Evolutionary conservation across 2,888 invertebrate species (phyloP), one percentile per base, ranked within the genome.

Genomic region (Phanerotoma sp.): DNA sequence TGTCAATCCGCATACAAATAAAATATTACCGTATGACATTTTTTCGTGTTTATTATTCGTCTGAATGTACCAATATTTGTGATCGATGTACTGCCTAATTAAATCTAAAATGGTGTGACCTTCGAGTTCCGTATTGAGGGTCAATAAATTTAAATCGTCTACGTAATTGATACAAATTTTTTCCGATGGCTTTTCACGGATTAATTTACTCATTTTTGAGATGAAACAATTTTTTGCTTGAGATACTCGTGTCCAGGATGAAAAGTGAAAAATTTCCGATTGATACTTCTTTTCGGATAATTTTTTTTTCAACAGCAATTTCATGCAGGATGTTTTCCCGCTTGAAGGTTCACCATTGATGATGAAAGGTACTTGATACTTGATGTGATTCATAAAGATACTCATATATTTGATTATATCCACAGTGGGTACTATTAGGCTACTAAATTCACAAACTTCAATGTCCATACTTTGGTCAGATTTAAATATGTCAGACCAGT

Each of bases 51-150:
- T 81, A 60, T 82, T 80, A 18, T 28, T n/a, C n/a, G n/a, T n/a
- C n/a, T n/a, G n/a, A n/a, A 85, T 83, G 70, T 83, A 82, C 84
- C 86, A 86, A 63, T 82, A 78, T 20, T 81, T 79, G 63, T 85
- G 81, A 66, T 86, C 86, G 40, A 86, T 78, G 67, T 80, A 82
- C 67, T 86, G 86, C 13, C 87, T 73, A 6, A 87, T 75, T 18
- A 87, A 74, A 69, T 87, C 87, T 18, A 84, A 77, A 6, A 83
- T 80, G 4, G 82, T 81, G 61, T 80, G 28, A 18, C 16, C 9
- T 30, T 30, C 21, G 3, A 13, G 18, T 42, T 38, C 32, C 9
- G 13, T 18, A 13, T 33, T 32, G 7, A 6, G 21, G 4, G 16
- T 40, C 16, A 83, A 81, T 77, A 82, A 77, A 69, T 84, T 83